phyloP scores from a whole-genome alignment of 2,888 invertebrate species.

The Clanis bilineata region DNA sequence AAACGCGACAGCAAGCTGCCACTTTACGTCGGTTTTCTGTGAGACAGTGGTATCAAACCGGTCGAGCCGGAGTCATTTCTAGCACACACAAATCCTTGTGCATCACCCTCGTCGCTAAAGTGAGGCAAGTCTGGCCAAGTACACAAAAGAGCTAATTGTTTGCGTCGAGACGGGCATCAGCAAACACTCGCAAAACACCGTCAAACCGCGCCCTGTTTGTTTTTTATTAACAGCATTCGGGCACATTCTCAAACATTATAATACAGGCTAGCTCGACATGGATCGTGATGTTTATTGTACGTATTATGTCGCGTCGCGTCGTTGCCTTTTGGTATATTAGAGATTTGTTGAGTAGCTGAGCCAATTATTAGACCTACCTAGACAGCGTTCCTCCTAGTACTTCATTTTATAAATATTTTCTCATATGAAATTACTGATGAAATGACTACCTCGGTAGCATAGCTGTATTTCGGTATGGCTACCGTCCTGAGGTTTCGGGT shows the following conservation, averaged over 20 bases:
- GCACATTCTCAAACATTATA: constrained; percentile 32
- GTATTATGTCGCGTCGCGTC: too few relatives aligned
- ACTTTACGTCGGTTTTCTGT: too few relatives aligned
- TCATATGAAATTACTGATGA: too few relatives aligned
- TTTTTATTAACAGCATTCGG: constrained; percentile 50
- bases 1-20: too few relatives aligned
- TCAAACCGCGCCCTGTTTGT: constrained; percentile 43
- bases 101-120: constrained; percentile 44
- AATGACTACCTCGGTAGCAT: too few relatives aligned
- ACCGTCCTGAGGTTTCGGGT: too few relatives aligned
- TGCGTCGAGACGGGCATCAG: constrained; percentile 52
- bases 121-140: constrained; percentile 53
- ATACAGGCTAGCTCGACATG: constrained; percentile 25
- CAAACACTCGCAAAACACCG: constrained; percentile 50
- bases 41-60: too few relatives aligned
- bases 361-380: too few relatives aligned
- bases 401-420: too few relatives aligned
- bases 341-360: too few relatives aligned
- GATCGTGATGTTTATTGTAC: constrained; percentile 3
- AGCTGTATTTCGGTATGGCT: too few relatives aligned
- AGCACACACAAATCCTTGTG: constrained; percentile 27
- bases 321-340: not conserved
- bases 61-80: constrained; percentile 22
- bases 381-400: too few relatives aligned
- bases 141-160: constrained; percentile 69